Evolutionary conservation across 2,888 invertebrate genomes (phyloP).

Genomic region (Epirrita christyi): DNA sequence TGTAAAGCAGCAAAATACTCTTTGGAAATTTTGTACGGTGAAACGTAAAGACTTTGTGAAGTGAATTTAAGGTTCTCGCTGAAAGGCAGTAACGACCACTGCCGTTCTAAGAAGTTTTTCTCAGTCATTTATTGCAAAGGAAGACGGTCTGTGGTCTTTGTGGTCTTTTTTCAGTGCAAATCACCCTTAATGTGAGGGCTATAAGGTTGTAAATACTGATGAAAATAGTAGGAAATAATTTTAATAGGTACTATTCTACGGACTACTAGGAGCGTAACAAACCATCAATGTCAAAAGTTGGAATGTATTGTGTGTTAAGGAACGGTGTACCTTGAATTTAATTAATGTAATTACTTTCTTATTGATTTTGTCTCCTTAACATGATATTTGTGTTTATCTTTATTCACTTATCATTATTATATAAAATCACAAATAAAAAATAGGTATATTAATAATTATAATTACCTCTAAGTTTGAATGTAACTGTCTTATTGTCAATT

Average conservation of each 20-base stretch:
- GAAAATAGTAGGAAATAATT: conserved; percentile 20
- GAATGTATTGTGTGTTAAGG: conserved; percentile 2
- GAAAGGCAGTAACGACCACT: conserved; percentile 22
- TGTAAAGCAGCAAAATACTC: conserved; percentile 6
- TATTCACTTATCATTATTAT: conserved; percentile 6
- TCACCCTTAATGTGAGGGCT: conserved; percentile 5
- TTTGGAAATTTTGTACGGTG: conserved; percentile 19
- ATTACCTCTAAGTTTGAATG: conserved; percentile 16
- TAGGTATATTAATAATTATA: conserved; percentile 5
- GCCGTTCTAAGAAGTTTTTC: conserved; percentile 3
- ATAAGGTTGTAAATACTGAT: conserved; percentile 26
- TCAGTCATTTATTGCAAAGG: conserved; percentile 7
- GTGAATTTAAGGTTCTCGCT: conserved; percentile 34
- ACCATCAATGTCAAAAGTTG: conserved; percentile 5
- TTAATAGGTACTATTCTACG: conserved; percentile 8
- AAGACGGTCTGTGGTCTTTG: conserved; percentile 12
- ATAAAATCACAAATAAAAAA: conserved; percentile 10
- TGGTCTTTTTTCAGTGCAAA: conserved; percentile 7
- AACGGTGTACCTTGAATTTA: neutral
- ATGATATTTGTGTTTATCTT: conserved; percentile 2
- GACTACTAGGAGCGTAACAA: conserved; percentile 9
- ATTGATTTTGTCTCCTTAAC: neutral
- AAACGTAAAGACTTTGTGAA: conserved; percentile 35
- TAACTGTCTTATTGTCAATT: conserved; percentile 38
- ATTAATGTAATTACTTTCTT: neutral